Percentiles rank a stretch among this genome's conserved stretches.
These are phyloP conservation scores for Aldabrachelys gigantea DNA, from an alignment of 2,113 vertebrate genomes.

Conservation along the genomic window DNA sequence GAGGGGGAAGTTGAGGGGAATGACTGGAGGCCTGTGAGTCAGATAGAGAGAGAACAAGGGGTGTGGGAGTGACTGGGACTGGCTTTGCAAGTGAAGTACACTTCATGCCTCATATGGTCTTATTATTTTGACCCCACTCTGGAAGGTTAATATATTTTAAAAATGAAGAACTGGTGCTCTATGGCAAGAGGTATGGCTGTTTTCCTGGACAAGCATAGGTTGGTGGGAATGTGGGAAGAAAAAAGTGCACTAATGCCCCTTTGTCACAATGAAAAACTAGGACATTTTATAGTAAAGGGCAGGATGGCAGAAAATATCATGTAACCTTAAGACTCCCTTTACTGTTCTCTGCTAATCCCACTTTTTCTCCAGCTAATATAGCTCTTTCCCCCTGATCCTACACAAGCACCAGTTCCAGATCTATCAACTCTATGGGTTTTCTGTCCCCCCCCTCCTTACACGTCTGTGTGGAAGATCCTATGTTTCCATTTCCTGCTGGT, in stretches of 20 bases:
- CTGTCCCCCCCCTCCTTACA: background rate
- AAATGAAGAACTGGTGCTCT: background rate
- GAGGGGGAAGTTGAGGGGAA: no score
- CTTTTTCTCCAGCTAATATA: background rate
- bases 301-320: background rate
- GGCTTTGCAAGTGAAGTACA: background rate
- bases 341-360: background rate
- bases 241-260: background rate
- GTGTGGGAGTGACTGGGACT: background rate
- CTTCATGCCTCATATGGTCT: background rate
- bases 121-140: background rate
- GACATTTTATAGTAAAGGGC: background rate
- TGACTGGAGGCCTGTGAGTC: no score
- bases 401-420: background rate
- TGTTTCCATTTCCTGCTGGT: background rate
- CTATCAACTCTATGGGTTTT: background rate
- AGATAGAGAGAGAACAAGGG: no score
- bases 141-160: background rate
- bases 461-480: background rate
- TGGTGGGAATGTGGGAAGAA: background rate
- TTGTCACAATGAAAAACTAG: background rate
- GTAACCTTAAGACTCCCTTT: background rate
- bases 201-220: background rate
- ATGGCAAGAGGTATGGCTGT: background rate
- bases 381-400: background rate